Conservation (phyloP, 1,140 invertebrate species). For the Atta colombica region DNA sequence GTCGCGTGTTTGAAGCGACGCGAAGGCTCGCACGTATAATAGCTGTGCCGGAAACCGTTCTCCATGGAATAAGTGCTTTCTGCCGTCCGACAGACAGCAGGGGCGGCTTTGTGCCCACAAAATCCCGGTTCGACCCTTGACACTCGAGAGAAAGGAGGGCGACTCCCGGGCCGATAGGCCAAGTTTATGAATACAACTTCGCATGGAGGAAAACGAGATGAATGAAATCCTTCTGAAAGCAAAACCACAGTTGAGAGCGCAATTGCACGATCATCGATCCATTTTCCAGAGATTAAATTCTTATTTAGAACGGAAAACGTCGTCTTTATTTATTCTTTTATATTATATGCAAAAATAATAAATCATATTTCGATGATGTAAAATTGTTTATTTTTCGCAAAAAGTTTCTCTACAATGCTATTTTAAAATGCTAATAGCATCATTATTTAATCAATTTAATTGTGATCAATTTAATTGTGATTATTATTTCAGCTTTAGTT, state of each 20-base stretch:
- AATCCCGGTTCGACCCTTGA: conserved; percentile 31
- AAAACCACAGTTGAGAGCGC: not conserved
- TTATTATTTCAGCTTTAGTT: no score
- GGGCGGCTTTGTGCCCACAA: conserved; percentile 23
- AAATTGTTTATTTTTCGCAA: no score
- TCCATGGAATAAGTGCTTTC: conserved; percentile 20
- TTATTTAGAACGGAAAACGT: not conserved
- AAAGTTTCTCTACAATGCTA: no score
- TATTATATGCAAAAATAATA: not conserved
- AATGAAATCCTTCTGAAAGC: not conserved
- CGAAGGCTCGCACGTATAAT: conserved; percentile 45
- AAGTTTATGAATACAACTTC: conserved; percentile 40
- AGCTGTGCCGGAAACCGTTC: conserved; percentile 27
- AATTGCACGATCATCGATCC: not conserved
- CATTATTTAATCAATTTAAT: no score
- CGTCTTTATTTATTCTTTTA: not conserved
- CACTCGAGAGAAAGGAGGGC: not conserved
- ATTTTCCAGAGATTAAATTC: not conserved
- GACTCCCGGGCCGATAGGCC: conserved; percentile 17
- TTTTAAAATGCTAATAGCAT: no score
- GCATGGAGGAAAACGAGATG: not conserved
- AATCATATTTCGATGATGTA: not conserved
- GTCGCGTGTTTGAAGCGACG: not conserved
- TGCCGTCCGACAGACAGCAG: not conserved
- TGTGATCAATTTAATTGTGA: no score